Conservation (phyloP, 2,888 invertebrate genomes). For the Campoletis raptor region DNA sequence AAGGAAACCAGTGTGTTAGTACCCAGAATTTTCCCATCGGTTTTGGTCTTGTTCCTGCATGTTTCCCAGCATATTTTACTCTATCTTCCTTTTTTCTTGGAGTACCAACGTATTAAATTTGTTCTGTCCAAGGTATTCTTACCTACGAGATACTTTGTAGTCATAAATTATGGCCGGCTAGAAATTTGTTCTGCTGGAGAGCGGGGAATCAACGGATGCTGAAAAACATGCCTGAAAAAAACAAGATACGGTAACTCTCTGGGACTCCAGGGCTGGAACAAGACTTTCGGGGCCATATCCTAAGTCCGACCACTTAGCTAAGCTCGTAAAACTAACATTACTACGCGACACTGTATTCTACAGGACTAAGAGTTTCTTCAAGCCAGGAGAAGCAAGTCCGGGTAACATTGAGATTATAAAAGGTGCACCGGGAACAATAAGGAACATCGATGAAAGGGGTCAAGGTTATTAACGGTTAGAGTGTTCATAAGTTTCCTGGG, state of each 20-base stretch:
- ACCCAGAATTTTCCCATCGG: not conserved
- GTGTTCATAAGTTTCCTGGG: slow-evolving; percentile 1
- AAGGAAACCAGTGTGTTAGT: not conserved
- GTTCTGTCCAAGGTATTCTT: not conserved
- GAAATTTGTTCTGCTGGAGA: not conserved
- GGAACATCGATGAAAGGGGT: slow-evolving; percentile 19
- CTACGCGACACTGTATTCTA: not conserved
- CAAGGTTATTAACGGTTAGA: not conserved
- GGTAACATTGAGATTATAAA: not conserved
- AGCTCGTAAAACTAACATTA: slow-evolving; percentile 4
- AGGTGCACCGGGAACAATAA: slow-evolving; percentile 1
- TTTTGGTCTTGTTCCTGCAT: not conserved
- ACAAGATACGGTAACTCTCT: not conserved
- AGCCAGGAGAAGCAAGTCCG: not conserved
- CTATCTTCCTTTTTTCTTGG: not conserved
- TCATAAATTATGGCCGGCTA: not conserved
- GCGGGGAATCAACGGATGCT: not conserved
- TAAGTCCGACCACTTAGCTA: not conserved
- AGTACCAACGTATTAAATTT: not conserved
- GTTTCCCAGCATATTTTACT: not conserved
- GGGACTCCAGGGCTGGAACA: not conserved
- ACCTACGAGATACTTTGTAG: not conserved
- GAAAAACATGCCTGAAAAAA: not conserved
- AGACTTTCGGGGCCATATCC: not conserved
- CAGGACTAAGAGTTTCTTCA: not conserved